Percentiles rank a stretch among this genome's conserved stretches.
These are phyloP conservation scores for Spinus pinus DNA, from an alignment of 2,797 vertebrate species.

Conservation along the genomic window DNA sequence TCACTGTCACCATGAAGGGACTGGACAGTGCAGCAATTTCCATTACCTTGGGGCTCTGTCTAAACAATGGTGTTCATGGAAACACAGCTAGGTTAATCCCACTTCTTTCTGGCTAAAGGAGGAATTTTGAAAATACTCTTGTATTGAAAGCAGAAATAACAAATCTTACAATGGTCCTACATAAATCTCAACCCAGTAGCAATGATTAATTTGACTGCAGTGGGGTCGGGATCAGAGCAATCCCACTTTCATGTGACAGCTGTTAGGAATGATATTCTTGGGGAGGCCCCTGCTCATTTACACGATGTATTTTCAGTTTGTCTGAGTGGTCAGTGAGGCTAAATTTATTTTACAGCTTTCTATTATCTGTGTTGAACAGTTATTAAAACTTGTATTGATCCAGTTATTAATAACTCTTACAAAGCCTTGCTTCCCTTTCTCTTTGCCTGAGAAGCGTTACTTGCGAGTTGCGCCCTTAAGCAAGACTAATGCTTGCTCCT, in stretches of 20 bases:
- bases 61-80: neutral
- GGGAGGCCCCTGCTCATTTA: neutral
- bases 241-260: neutral
- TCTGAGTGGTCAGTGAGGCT: neutral
- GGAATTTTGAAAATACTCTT: neutral
- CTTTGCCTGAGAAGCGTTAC: neutral
- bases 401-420: neutral
- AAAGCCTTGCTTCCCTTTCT: neutral
- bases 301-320: neutral
- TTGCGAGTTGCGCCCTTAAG: neutral
- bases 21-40: neutral
- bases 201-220: neutral
- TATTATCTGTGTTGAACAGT: neutral
- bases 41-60: neutral
- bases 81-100: neutral
- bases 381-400: neutral
- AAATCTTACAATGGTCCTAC: accelerated
- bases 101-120: neutral
- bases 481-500: neutral
- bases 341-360: neutral
- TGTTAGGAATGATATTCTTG: neutral
- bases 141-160: neutral
- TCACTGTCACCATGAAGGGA: accelerated
- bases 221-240: neutral
- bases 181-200: neutral